Evolutionary conservation across 2,888 invertebrate species (phyloP).

Genomic region (Hemithea aestivaria): DNA sequence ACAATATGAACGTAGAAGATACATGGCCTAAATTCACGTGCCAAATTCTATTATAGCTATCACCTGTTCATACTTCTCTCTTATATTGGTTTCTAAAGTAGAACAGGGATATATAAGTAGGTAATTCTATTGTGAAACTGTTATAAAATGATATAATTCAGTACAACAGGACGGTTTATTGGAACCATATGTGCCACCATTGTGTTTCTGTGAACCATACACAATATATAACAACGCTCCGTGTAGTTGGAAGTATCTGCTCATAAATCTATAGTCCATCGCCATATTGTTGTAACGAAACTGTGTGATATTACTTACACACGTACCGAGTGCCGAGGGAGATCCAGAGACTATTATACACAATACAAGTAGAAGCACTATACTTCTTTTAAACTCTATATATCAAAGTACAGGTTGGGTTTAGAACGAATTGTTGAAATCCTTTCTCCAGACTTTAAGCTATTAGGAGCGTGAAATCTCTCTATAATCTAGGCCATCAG

Average conservation of each 20-base stretch:
- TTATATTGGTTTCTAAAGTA: neutral
- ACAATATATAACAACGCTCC: constrained; percentile 12
- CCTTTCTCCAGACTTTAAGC: constrained; percentile 3
- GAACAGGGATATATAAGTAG: too few relatives aligned
- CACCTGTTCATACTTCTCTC: too few relatives aligned
- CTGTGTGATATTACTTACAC: constrained; percentile 5
- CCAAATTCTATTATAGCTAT: too few relatives aligned
- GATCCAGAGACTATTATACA: too few relatives aligned
- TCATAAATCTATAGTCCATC: constrained; percentile 25
- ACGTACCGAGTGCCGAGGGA: too few relatives aligned
- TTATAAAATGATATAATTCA: constrained; percentile 19
- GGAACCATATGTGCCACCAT: constrained; percentile 16
- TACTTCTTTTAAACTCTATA: too few relatives aligned
- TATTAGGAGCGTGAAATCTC: constrained; percentile 16
- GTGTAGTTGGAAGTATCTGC: constrained; percentile 24
- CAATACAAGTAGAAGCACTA: too few relatives aligned
- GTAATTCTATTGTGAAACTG: constrained; percentile 18
- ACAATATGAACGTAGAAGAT: neutral
- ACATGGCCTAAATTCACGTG: too few relatives aligned
- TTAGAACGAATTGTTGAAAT: too few relatives aligned
- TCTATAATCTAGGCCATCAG: constrained; percentile 8
- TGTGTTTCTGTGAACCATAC: constrained; percentile 24
- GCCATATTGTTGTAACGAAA: constrained; percentile 23
- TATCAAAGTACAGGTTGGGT: constrained; percentile 7
- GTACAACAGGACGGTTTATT: constrained; percentile 16